phyloP scores from a whole-genome alignment of 2,888 invertebrate genomes.

The Tachina grossa region DNA sequence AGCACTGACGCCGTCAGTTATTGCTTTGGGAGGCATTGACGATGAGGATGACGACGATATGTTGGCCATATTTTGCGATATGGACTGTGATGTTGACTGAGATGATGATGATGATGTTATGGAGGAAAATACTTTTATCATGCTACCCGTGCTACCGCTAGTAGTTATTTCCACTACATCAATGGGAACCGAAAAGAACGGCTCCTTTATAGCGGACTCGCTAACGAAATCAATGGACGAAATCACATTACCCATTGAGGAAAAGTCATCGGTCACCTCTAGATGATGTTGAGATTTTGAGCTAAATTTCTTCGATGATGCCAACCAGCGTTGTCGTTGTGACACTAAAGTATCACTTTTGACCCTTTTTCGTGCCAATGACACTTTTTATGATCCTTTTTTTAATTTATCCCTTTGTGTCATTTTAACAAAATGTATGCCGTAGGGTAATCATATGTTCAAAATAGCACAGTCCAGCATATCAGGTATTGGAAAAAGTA shows the following conservation, averaged over 20 bases:
- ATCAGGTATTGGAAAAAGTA: too few species aligned
- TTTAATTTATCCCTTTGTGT: too few species aligned
- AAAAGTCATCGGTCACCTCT: slow-evolving; percentile 75
- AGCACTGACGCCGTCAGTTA: slow-evolving; percentile 31
- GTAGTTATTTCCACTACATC: slow-evolving; percentile 77
- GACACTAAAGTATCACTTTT: too few species aligned
- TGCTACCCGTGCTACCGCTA: slow-evolving; percentile 73
- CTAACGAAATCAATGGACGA: slow-evolving; percentile 78
- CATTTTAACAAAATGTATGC: too few species aligned
- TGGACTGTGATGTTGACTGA: slow-evolving; percentile 62
- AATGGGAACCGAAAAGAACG: slow-evolving; percentile 80
- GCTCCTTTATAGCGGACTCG: slow-evolving; percentile 79
- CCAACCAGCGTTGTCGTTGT: too few species aligned
- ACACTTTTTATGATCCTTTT: too few species aligned
- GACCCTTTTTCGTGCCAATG: too few species aligned
- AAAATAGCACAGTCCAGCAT: too few species aligned
- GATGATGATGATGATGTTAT: slow-evolving; percentile 58
- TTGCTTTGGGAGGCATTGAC: slow-evolving; percentile 65
- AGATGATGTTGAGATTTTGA: slow-evolving; percentile 67
- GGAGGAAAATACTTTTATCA: slow-evolving; percentile 73
- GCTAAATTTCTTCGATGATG: slow-evolving; percentile 49
- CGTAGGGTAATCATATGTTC: too few species aligned
- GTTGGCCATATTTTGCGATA: slow-evolving; percentile 72
- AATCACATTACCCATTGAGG: slow-evolving; percentile 76
- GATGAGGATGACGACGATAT: slow-evolving; percentile 59